These are phyloP conservation scores for Hylaeus anthracinus DNA, from an alignment of 1,140 invertebrate species.

Conservation along the genomic window DNA sequence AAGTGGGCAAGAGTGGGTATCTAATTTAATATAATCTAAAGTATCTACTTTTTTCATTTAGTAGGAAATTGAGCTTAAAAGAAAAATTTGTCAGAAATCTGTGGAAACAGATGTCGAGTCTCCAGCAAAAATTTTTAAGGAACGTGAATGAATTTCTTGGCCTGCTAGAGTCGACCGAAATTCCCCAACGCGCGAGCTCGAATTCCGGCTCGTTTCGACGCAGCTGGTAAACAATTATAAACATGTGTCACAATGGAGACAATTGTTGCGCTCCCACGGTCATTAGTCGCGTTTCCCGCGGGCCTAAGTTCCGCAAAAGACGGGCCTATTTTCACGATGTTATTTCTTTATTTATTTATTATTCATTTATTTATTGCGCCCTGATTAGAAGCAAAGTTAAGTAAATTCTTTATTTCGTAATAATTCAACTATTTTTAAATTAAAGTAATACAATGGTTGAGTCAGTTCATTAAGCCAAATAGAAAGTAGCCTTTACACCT, in stretches of 20 bases:
- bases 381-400: too few species aligned
- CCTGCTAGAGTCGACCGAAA: background rate
- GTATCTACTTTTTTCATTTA: too few species aligned
- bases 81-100: too few species aligned
- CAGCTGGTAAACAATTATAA: conserved; percentile 73
- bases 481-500: too few species aligned
- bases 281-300: conserved; percentile 66
- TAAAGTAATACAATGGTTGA: too few species aligned
- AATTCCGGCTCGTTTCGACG: conserved; percentile 61
- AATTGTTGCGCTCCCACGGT: conserved; percentile 76
- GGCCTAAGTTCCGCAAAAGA: conserved; percentile 36
- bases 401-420: too few species aligned
- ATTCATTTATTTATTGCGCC: background rate
- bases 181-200: conserved; percentile 8
- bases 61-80: too few species aligned
- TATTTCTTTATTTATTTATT: background rate
- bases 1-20: too few species aligned
- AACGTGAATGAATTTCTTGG: background rate
- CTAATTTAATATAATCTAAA: too few species aligned
- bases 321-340: background rate
- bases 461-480: too few species aligned
- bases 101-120: too few species aligned
- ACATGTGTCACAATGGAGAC: conserved; percentile 71
- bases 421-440: too few species aligned
- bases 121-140: background rate